Percentiles rank a stretch among this genome's conserved stretches.
Conservation (phyloP, 1,140 invertebrate species). For the Tetraneura akinire region DNA sequence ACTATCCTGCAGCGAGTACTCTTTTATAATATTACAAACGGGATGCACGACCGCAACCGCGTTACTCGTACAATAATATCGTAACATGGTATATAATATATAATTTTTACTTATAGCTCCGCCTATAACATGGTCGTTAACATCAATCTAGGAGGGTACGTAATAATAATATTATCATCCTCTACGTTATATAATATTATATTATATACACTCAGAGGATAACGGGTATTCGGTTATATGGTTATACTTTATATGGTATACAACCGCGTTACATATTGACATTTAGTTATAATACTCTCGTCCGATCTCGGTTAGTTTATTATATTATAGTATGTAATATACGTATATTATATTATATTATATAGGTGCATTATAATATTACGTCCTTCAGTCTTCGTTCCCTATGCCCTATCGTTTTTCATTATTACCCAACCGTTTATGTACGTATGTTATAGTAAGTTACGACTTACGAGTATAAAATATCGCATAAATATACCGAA, state of each 20-base stretch:
- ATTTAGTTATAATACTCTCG: no score
- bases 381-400: neutral
- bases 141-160: neutral
- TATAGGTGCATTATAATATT: neutral
- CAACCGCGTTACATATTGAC: no score
- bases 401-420: slow-evolving; percentile 7
- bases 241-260: no score
- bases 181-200: neutral
- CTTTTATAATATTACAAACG: no score
- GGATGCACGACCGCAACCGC: neutral
- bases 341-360: neutral
- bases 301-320: no score
- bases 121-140: slow-evolving; percentile 44
- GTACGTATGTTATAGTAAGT: neutral
- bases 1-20: no score
- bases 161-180: neutral
- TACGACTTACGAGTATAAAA: no score
- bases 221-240: no score
- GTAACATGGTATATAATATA: no score
- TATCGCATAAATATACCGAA: no score
- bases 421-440: neutral
- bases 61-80: neutral
- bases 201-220: neutral
- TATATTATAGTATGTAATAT: no score
- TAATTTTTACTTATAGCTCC: slow-evolving; percentile 16